These are phyloP conservation scores for Iselma pallidipennis DNA, from an alignment of 2,888 invertebrate species.

Conservation along the genomic window DNA sequence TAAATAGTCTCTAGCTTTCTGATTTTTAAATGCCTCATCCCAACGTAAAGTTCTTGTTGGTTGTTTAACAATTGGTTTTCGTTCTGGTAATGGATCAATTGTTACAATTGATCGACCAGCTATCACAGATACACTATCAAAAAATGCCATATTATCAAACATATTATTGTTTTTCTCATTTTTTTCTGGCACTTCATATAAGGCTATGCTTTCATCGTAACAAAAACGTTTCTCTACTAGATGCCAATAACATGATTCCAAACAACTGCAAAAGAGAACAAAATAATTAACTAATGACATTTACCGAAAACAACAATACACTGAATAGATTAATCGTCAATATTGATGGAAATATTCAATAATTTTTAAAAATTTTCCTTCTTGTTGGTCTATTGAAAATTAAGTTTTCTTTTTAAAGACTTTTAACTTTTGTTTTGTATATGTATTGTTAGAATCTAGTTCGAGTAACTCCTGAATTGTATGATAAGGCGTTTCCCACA, in stretches of 20 bases:
- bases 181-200: constrained; percentile 57
- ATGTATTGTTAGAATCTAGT: too few relatives aligned
- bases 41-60: constrained; percentile 42
- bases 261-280: constrained; percentile 60
- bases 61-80: constrained; percentile 35
- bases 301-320: not conserved
- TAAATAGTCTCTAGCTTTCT: constrained; percentile 18
- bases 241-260: constrained; percentile 74
- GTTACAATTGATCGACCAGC: constrained; percentile 53
- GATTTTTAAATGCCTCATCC: constrained; percentile 35
- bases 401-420: not conserved
- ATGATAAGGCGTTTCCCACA: too few relatives aligned
- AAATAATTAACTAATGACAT: constrained; percentile 3
- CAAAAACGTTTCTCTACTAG: constrained; percentile 74
- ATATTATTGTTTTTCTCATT: constrained; percentile 49
- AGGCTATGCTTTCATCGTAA: constrained; percentile 72
- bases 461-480: too few relatives aligned
- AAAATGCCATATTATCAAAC: constrained; percentile 55
- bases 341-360: not conserved
- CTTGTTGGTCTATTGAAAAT: not conserved
- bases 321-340: too few relatives aligned
- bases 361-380: not conserved
- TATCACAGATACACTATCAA: constrained; percentile 55
- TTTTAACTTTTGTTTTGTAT: constrained; percentile 1
- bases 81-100: constrained; percentile 49